Base-by-base conservation (phyloP, 2,113 vertebrate genomes). In the Chrysochloris asiatica region DNA sequence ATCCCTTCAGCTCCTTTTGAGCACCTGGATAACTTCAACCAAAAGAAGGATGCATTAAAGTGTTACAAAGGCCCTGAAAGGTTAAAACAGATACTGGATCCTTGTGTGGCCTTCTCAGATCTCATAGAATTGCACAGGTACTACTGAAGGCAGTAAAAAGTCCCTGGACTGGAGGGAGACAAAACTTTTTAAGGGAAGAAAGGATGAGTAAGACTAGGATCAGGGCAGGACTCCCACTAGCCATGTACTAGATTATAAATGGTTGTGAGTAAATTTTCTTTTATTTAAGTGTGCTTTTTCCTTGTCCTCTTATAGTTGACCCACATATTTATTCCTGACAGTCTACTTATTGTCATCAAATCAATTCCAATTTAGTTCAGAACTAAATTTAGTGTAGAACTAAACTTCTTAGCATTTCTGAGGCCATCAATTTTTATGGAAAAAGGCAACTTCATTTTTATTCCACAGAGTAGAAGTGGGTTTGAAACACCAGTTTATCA, bases 21-120 rank as follows among this genome's bases (percentile, higher is more conserved):
- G 13, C 8, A 59, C n/a, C 52, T 47, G 19, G 5, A 43, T 73
- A 30, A 30, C 12, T 5, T 1, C 2, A 17, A 0, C 16, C 2
- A 81, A 8, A 6, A 1, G 2, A 2, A 81, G 6, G 12, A 8
- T 2, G 1, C 26, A 63, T 71, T 3, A 71, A 61, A 41, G 12
- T 76, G 28, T 30, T 14, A n/a, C 4, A n/a, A 6, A 82, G 22
- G 2, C 3, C 50, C 43, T 47, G 19, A 83, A 41, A 3, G 36
- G 48, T 2, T 41, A 1, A 41, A 65, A 93, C 41, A 13, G 11
- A 54, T 6, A 7, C 24, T 59, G 4, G 1, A 30, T 5, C 30
- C 14, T n/a, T 38, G 28, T 24, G 69, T n/a, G 22, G 73, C 28
- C 0, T 38, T 88, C 26, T 86, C 21, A 38, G 11, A 7, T 2